Evolutionary conservation across 2,888 invertebrate species (phyloP).

Genomic region (Sarcophaga subvicina): DNA sequence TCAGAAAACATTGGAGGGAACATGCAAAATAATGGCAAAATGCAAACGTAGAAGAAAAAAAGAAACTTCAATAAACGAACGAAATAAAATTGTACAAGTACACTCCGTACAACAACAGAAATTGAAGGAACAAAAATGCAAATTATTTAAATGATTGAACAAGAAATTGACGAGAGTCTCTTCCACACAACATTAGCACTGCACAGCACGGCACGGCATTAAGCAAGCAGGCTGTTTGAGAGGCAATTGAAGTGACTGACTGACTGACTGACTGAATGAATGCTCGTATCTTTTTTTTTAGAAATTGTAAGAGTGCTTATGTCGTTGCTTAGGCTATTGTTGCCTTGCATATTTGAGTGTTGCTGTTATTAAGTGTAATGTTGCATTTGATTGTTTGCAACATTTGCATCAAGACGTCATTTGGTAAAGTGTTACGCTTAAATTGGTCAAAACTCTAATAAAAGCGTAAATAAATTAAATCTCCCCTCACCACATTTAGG

Average conservation of each 20-base stretch:
- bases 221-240: too few relatives aligned
- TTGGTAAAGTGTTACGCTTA: constrained; percentile 62
- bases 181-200: too few relatives aligned
- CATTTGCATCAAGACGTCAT: constrained; percentile 65
- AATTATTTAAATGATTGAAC: constrained; percentile 65
- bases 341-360: not conserved
- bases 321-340: constrained; percentile 5
- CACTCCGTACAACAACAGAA: not conserved
- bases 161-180: constrained; percentile 57
- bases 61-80: not conserved
- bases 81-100: constrained; percentile 33
- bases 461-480: constrained; percentile 68
- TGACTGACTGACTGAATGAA: constrained; percentile 2
- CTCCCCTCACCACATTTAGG: constrained; percentile 32
- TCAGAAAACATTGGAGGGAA: not conserved
- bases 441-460: constrained; percentile 55
- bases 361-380: constrained; percentile 12
- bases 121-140: constrained; percentile 24
- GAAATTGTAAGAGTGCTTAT: not conserved
- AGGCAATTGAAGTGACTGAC: constrained; percentile 34
- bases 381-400: constrained; percentile 62
- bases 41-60: not conserved
- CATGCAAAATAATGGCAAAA: not conserved
- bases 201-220: too few relatives aligned
- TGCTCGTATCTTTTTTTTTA: not conserved